Percentiles rank a stretch among this genome's conserved stretches.
Evolutionary conservation across 2,113 vertebrate genomes (phyloP).

Genomic region (Phoenicopterus ruber): DNA sequence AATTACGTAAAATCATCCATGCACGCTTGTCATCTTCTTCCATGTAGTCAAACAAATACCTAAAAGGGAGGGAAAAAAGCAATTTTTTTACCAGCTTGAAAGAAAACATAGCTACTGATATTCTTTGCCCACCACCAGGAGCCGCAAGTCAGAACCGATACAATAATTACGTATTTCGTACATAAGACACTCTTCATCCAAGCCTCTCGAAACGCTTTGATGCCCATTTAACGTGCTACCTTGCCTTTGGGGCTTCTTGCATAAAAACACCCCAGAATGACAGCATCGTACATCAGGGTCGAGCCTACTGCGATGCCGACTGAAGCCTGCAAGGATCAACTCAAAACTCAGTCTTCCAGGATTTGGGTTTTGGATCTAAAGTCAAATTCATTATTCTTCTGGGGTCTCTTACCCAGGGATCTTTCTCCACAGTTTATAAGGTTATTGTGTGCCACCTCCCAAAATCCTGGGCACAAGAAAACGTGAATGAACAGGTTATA

Average conservation of each 20-base stretch:
- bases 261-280: not conserved
- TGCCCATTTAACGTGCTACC: not conserved
- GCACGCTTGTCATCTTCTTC: constrained; percentile 66
- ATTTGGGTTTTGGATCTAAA: not conserved
- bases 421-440: not conserved
- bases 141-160: not conserved
- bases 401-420: not conserved
- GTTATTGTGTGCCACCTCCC: not conserved
- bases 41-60: constrained; percentile 52
- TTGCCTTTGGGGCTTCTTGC: not conserved
- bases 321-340: not conserved
- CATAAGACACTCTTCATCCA: not conserved
- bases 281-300: not conserved
- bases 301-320: not conserved
- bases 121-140: not conserved
- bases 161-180: not conserved
- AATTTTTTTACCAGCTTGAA: constrained; percentile 10
- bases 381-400: not conserved
- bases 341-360: not conserved
- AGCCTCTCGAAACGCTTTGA: not conserved
- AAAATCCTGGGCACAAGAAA: not conserved
- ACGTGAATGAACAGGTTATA: rapidly evolving
- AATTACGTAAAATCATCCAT: constrained; percentile 56
- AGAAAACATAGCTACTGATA: not conserved
- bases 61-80: not conserved